A percentile compares a stretch with the other conserved stretches of the same genome.
These are phyloP conservation scores for Lamprotornis superbus DNA, from an alignment of 2,113 vertebrate genomes.

Conservation along the genomic window DNA sequence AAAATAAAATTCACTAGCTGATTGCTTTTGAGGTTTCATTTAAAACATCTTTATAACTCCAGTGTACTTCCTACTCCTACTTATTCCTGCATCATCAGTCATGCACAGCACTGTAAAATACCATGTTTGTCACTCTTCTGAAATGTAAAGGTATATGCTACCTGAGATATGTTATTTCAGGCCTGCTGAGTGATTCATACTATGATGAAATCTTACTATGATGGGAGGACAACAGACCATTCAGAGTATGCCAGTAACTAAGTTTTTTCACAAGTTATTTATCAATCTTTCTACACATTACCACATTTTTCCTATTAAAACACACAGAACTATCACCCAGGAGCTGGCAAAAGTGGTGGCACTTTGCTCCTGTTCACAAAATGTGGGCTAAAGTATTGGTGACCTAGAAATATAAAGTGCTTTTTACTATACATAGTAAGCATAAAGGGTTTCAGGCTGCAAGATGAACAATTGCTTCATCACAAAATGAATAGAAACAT, in stretches of 20 bases:
- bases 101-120: background rate
- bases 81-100: background rate
- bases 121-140: background rate
- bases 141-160: background rate
- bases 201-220: background rate
- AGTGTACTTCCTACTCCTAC: background rate
- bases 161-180: background rate
- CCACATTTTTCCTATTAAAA: background rate
- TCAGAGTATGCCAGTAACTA: background rate
- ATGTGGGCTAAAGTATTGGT: background rate
- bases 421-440: background rate
- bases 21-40: background rate
- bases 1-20: background rate
- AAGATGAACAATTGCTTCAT: background rate
- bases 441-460: background rate
- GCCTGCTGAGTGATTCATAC: background rate
- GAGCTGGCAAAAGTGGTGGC: background rate
- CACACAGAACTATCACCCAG: background rate
- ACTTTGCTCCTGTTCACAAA: background rate
- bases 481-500: background rate
- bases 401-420: background rate
- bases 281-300: background rate
- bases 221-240: background rate
- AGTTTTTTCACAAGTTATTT: background rate
- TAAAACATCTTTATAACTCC: background rate